Base-by-base conservation (phyloP, 1,140 invertebrate species). In the Drosophila tani region DNA sequence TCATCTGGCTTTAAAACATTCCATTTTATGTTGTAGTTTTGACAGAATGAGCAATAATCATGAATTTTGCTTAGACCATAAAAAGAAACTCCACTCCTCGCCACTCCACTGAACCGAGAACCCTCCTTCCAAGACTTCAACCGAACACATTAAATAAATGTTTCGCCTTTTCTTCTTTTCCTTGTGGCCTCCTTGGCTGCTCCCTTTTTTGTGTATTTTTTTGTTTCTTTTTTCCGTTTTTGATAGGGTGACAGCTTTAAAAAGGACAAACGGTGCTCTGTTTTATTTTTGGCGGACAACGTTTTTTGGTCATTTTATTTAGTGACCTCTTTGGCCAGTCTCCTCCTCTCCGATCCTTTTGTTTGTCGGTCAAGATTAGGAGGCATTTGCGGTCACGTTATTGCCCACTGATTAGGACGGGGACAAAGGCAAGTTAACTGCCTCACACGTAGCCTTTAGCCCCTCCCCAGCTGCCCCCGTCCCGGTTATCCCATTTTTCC, bases 31-130 rank as follows among this genome's bases (percentile, higher is more conserved):
- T 82, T 91, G 79, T 90, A 90, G 81, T 90, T 90, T 90, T 87
- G 84, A 88, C 84, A 87, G 85, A 87, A 87, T 88, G 85, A 91
- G 82, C 85, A 90, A 90, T 90, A 90, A 90, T 90, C 82, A 90
- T 90, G 85, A 90, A 90, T 90, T 90, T 90, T 90, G 79, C 79
- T 90, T 82, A 85, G 85, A 65, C 79, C 78, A 90, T 90, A 90
- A 90, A 90, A 81, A 57, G 53, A 60, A 71, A 80, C 67, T 58
- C 27, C 46, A 53, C 60, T 57, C 53, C 24, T 65, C 35, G 11
- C 12, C 35, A 38, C 59, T 56, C 38, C n/a, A 55, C n/a, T 24
- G n/a, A 15, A 45, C 12, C 19, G 14, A 46, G 58, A 57, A 56
- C 35, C 65, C 51, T 60, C 40, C 35, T 64, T 41, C 45, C 64